Base-by-base conservation (phyloP, 2,888 invertebrate genomes). In the Cosmia trapezina region DNA sequence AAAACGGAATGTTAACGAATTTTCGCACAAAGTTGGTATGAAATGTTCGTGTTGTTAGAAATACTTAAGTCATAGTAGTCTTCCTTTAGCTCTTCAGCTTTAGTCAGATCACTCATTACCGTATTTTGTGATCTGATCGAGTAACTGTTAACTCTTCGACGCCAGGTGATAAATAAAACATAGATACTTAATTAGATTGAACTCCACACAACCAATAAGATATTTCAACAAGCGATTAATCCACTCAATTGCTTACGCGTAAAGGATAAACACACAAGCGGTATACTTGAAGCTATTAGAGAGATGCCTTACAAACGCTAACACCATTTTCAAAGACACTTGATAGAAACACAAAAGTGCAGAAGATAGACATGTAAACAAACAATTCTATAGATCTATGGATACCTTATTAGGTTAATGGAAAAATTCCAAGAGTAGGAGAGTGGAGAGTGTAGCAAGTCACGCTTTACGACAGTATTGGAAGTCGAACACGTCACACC, bases 401-500 rank as follows among this genome's bases (percentile, higher is more conserved):
- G 63, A 49, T 43, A 57, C 77, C 80, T 70, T 78, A 82, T 67
- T 69, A 74, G 66, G 82, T 7, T 11, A 64, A 22, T 59, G 65
- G 72, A 80, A 81, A 84, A 80, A 77, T 49, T 78, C 72, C 70
- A 59, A 64, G 45, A 70, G 64, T 67, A 73, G 67, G 64, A 70
- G 78, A 73, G 72, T 65, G 71, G 67, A 78, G 78, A 69, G 78
- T 76, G 77, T 74, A 78, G 61, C 77, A 41, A 86, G 87, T 88
- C 87, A 89, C 85, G 87, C 82, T 67, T 76, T 68, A 62, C 74
- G 78, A 85, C 73, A 65, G 76, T 80, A 86, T 86, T 81, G 88
- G 86, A 88, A 86, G 82, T 73, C 51, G 84, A 83, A 82, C 86
- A 85, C 79, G 87, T 88, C 88, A 85, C 85, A 81, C 78, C 70